Base-by-base conservation (phyloP, 2,797 vertebrate species). In the Valencia hispanica region DNA sequence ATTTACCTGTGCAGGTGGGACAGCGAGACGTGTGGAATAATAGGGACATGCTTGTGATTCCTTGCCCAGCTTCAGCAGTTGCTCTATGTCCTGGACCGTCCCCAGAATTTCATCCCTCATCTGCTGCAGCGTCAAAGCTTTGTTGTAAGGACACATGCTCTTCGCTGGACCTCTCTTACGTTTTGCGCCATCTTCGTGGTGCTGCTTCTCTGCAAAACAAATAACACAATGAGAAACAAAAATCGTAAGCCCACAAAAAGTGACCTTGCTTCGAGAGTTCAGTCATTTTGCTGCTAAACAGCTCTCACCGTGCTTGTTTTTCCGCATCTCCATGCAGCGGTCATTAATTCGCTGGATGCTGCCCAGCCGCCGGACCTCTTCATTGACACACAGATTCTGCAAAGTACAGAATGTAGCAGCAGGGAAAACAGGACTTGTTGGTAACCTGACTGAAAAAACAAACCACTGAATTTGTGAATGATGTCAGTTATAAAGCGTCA, bases 311-410 rank as follows among this genome's bases (percentile, higher is more conserved):
- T 94, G 96, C 86, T 96, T 97, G 92, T 96, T 97, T 92, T 97
- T 98, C 80, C 99, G 97, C 96, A 99, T 96, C 94, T 99, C 98
- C 94, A 96, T 77, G 88, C 98, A 99, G 88, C 96, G 96, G 87
- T 99, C 98, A 0, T 98, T 99, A 82, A 99, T 98, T 74, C 96
- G 95, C 82, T 98, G 97, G 73, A 96, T 87, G 45, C 95, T 95
- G 43, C 96, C 95, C 74, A 99, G 88, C 36, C 73, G 87, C 10
- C 57, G 94, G 84, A 99, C 97, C 0, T 97, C 97, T 72, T 97
- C 96, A 0, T 99, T 99, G 78, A 99, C 91, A 82, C 98, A 99
- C 74, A 99, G 92, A 91, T 95, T 99, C 98, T 99, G 83, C 12
- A 79, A 63, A 78, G 36, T 17, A 74, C 14, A 79, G 59, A 73